Evolutionary conservation across 2,797 vertebrate species (phyloP).

Genomic region (Cossypha niveicapilla): DNA sequence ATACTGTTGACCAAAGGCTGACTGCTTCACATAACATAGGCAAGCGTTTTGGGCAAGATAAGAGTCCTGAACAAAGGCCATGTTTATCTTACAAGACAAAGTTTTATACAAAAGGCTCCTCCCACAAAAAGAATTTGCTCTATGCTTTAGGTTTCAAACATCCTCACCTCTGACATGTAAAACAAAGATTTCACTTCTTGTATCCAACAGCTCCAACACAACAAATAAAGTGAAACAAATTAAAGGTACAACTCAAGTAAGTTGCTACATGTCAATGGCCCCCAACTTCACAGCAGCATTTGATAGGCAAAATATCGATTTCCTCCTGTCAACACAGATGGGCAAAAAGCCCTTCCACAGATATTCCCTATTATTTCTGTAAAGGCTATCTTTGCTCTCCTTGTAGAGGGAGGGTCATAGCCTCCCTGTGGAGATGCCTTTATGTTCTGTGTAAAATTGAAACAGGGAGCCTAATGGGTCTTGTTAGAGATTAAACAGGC

Average conservation of each 20-base stretch:
- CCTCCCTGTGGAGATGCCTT: slow-evolving; percentile 1
- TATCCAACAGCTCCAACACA: background rate
- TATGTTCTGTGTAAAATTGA: slow-evolving; percentile 39
- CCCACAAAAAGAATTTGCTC: background rate
- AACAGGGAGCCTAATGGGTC: slow-evolving; percentile 22
- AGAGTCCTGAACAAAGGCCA: background rate
- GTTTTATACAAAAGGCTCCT: background rate
- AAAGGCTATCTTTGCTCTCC: background rate
- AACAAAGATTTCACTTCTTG: background rate
- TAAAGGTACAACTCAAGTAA: background rate
- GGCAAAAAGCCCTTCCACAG: background rate
- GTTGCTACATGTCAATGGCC: background rate
- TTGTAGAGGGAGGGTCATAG: background rate
- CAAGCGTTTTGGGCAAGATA: background rate
- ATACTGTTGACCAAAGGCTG: background rate
- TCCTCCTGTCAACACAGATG: background rate
- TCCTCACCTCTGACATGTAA: background rate
- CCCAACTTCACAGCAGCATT: background rate
- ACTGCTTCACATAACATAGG: background rate
- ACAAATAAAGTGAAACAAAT: background rate
- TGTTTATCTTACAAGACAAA: background rate
- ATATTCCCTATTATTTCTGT: slow-evolving; percentile 39
- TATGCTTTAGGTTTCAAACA: background rate
- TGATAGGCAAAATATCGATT: background rate
- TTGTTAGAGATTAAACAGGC: slow-evolving; percentile 71